Evolutionary conservation across 2,888 invertebrate genomes (phyloP), one percentile per base, ranked within the genome.

Genomic region (Drosophila paramelanica): DNA sequence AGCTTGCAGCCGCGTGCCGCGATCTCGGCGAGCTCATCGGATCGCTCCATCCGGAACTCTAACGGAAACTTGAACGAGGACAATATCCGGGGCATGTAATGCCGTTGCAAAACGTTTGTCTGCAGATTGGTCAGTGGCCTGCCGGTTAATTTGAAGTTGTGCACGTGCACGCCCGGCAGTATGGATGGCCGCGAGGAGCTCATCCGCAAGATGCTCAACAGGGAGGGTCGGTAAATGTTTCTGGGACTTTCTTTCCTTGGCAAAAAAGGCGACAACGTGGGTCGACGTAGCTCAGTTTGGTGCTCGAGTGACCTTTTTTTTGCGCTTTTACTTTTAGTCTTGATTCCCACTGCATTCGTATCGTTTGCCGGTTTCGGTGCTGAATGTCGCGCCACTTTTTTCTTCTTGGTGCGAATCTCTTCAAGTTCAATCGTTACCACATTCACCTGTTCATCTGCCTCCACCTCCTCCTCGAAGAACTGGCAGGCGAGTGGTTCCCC

Each of bases 1-100:
- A 74, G 8, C 14, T 10, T 31, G 8, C 55, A 60, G 8, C 10
- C 36, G 3, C 52, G 43, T 1, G 7, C 1, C 0, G 13, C 3
- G 7, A 33, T 70, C 11, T 60, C 52, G 3, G 75, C 55, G 33
- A 33, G 27, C 2, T 75, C 68, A 3, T 80, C 79, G 0, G 17
- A 13, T 25, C 71, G 68, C 1, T 88, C 89, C 3, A 60, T 67
- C 3, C 23, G 52, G 5, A 88, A 73, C 33, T 91, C 90, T 3
- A 70, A 38, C 0, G 90, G 89, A 17, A 92, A 90, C 61, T 89
- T 88, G 25, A 90, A 90, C 1, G 91, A 90, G 1, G 91, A 91
- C 11, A 91, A 62, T 0, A 90, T 60, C 0, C 85, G 82, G 0
- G 91, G 91, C 8, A 91, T 0, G 17, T 80, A 81, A 55, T 86